Base-by-base conservation (phyloP, 37 sponge, comb jelly and placozoan genomes). In the Ephydatia muelleri region DNA sequence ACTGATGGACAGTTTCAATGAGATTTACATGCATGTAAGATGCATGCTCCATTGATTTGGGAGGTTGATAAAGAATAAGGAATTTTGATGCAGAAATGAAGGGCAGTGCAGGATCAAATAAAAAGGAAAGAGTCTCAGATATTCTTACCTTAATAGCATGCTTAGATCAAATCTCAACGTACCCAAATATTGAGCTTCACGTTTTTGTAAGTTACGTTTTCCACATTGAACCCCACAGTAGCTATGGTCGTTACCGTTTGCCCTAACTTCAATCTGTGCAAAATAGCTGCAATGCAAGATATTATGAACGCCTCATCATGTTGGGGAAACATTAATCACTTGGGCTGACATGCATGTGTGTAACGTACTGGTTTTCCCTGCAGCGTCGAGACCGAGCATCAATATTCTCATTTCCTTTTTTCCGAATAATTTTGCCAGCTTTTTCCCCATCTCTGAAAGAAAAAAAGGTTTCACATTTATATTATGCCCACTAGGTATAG, bases 181-280 rank as follows among this genome's bases (percentile, higher is more conserved):
- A 97, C 98, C 98, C 98, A 97, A 23, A 97, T 96, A 83, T 97
- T 97, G 73, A 97, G 96, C 82, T 97, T 97, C 76, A 97, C 94
- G 78, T 97, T 97, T 67, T 95, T 97, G 85, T 95, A 97, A 2
- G 95, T 93, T 32, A 97, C 98, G 23, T 96, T 97, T 83, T 97
- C 98, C 65, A 97, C 98, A 49, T 97, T 97, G 91, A 97, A 97
- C 26, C 98, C 96, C 0, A 97, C 98, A 29, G 98, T 97, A 0
- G 98, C 96, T 11, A 97, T 95, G 22, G 98, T 97, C 9, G 98
- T 97, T 36, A 97, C 97, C 35, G 86, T 87, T 77, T 97, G 91
- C 6, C 98, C 98, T 66, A 97, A 64, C 76, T 97, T 97, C 68
- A 97, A 82, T 80, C 95, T 95, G 87, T 97, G 95, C 65, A 97